Conservation (phyloP, 2,113 vertebrate genomes). For the Pluvialis apricaria region DNA sequence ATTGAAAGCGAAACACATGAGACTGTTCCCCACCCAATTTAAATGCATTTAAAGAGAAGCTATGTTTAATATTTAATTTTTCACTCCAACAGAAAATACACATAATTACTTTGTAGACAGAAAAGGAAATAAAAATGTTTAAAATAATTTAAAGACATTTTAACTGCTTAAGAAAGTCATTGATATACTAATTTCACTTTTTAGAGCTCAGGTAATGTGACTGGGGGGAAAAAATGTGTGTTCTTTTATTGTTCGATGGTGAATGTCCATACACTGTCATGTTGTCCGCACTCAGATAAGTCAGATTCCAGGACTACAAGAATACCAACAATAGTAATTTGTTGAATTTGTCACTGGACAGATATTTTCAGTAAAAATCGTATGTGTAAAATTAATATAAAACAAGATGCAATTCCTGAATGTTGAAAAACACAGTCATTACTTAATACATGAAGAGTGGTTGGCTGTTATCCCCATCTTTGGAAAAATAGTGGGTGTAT, state of each 20-base stretch:
- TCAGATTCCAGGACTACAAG: not conserved
- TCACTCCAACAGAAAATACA: not conserved
- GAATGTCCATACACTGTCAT: rapidly evolving
- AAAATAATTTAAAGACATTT: not conserved
- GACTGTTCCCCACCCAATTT: not conserved
- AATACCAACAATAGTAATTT: not conserved
- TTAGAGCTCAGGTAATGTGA: not conserved
- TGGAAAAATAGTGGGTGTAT: not conserved
- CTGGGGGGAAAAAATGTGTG: rapidly evolving
- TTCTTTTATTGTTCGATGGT: not conserved
- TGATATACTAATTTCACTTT: not conserved
- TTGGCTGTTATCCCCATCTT: not conserved
- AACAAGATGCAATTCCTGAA: not conserved
- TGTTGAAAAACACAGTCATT: not conserved
- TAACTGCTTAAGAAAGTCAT: not conserved
- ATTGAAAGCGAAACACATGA: not conserved
- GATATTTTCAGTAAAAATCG: not conserved
- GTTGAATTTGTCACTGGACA: not conserved
- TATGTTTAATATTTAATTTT: not conserved
- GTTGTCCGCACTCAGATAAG: not conserved
- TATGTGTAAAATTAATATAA: not conserved
- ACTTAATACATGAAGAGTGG: not conserved
- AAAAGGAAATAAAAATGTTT: not conserved
- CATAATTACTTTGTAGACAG: not conserved
- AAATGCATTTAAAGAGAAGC: not conserved